Percentiles rank a stretch among this genome's conserved stretches.
Conservation (phyloP, 2,113 vertebrate species). For the Formicarius rufipectus region DNA sequence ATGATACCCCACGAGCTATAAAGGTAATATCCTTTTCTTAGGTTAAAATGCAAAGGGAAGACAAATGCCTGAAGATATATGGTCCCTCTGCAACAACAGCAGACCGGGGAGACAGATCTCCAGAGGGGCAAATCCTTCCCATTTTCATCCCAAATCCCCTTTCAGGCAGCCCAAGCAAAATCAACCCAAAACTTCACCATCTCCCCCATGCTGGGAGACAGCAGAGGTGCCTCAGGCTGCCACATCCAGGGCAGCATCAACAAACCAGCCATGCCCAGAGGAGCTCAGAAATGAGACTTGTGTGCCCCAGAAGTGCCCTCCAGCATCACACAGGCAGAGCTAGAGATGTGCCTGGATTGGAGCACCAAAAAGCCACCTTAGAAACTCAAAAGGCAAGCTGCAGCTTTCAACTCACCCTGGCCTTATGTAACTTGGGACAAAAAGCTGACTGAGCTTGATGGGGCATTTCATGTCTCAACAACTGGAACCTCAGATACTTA, state of each 20-base stretch:
- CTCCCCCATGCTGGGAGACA: accelerated
- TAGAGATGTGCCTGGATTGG: neutral
- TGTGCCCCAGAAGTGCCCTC: neutral
- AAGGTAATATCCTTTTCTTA: neutral
- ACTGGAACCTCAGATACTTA: neutral
- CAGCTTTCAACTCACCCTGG: neutral
- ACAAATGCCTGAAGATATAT: neutral
- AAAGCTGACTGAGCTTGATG: neutral
- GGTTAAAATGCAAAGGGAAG: neutral
- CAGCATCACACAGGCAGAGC: neutral
- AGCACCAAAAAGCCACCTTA: neutral
- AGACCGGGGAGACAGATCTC: neutral
- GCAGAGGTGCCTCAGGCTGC: neutral
- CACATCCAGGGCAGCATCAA: neutral
- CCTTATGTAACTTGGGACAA: neutral
- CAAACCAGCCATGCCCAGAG: neutral
- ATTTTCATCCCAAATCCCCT: neutral
- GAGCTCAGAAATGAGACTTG: neutral
- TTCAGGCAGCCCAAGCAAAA: neutral
- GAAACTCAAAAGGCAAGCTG: neutral
- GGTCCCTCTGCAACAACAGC: neutral
- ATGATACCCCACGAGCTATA: neutral
- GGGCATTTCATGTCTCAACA: neutral
- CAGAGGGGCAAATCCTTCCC: neutral
- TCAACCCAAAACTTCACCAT: neutral